phyloP scores from a whole-genome alignment of 2,797 vertebrate species.

The Choloepus didactylus region DNA sequence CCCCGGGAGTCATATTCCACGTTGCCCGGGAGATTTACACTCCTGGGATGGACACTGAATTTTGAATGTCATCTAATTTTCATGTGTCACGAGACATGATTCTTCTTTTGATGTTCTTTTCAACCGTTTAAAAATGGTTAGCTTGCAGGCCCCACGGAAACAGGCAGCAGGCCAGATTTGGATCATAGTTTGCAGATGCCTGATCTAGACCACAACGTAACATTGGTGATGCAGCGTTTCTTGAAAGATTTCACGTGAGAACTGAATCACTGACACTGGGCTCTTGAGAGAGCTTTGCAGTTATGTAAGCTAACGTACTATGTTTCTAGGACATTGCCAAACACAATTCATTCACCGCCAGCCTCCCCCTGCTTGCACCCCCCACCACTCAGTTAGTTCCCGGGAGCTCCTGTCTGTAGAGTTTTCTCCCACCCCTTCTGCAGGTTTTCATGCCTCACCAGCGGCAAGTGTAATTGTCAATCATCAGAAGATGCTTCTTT shows the following conservation, averaged over 20 bases:
- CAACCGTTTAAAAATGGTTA: neutral
- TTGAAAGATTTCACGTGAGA: neutral
- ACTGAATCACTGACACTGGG: neutral
- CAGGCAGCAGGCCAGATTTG: neutral
- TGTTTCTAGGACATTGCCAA: neutral
- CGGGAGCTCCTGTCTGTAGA: neutral
- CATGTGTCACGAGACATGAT: neutral
- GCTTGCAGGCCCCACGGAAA: too few relatives aligned
- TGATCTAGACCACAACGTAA: neutral
- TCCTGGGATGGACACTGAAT: neutral
- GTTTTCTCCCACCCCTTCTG: neutral
- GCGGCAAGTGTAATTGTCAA: too few relatives aligned
- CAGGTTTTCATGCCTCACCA: neutral
- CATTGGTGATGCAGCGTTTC: neutral
- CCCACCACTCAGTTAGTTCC: neutral
- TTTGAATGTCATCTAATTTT: neutral
- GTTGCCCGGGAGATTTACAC: too few relatives aligned
- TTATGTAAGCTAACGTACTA: neutral
- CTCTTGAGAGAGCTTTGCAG: neutral
- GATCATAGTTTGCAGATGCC: neutral
- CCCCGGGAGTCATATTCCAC: too few relatives aligned
- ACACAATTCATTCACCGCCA: neutral
- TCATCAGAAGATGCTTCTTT: neutral
- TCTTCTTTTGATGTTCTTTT: neutral
- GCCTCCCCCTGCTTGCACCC: too few relatives aligned